Evolutionary conservation across 2,888 invertebrate species (phyloP).

Genomic region (Drosophila heteroneura): DNA sequence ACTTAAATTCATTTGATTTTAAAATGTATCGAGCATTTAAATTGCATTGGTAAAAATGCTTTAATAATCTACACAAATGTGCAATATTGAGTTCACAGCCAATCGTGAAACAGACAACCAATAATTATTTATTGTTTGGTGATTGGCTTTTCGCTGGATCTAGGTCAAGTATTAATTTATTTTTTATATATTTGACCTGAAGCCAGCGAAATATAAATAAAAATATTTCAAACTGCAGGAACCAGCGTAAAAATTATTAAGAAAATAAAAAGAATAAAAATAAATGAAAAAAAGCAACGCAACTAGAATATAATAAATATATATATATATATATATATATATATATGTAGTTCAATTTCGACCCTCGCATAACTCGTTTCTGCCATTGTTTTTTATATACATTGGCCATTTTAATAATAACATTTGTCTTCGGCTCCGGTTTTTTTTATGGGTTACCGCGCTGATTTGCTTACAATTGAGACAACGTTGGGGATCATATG

Average conservation of each 20-base stretch:
- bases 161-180: not conserved
- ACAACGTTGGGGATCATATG: conserved; percentile 69
- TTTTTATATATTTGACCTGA: not conserved
- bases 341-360: not conserved
- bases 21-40: not conserved
- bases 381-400: conserved; percentile 57
- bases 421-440: conserved; percentile 71
- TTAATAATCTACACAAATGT: not conserved
- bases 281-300: not conserved
- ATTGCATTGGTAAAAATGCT: not conserved
- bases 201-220: not conserved
- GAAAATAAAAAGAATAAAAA: not conserved
- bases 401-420: conserved; percentile 73
- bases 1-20: not conserved
- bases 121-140: not conserved
- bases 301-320: not conserved
- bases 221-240: not conserved
- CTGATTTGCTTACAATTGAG: conserved; percentile 80
- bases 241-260: not conserved
- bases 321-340: too few relatives aligned
- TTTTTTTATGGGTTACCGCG: conserved; percentile 61
- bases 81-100: not conserved
- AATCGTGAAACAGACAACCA: not conserved
- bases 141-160: too few relatives aligned
- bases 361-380: conserved; percentile 43